Base-by-base conservation (phyloP, 2,888 invertebrate species). In the Clistopyga incitator region DNA sequence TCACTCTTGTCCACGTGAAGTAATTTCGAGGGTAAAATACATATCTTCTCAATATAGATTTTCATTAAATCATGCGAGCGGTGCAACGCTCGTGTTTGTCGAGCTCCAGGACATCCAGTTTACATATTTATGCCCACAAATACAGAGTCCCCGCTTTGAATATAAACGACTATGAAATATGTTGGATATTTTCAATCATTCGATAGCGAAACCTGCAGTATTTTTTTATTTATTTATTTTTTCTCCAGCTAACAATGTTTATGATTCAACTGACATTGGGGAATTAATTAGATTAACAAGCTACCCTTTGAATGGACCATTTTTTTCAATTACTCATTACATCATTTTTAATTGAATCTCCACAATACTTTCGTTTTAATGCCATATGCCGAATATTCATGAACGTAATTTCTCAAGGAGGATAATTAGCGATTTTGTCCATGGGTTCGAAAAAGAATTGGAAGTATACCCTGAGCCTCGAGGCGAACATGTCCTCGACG, bases 401-500 rank as follows among this genome's bases (percentile, higher is more conserved):
- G n/a, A n/a, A n/a, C n/a, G n/a, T n/a, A n/a, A n/a, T n/a, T n/a
- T n/a, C n/a, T n/a, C n/a, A n/a, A n/a, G n/a, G n/a, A n/a, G n/a
- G n/a, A n/a, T n/a, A n/a, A n/a, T n/a, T n/a, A n/a, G n/a, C n/a
- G n/a, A n/a, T 29, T 38, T 38, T 38, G 8, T 10, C 38, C 38
- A 38, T 38, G 10, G 45, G 8, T 3, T 15, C 2, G 18, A 1
- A 6, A 6, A 34, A 61, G 18, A 61, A 61, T 34, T 25, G 6
- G 10, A 34, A 47, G 18, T 15, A 4, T 93, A 97, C 97, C 94
- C 96, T 95, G 93, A 97, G 95, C 92, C 96, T 95, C 91, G 96
- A 96, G 70, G 96, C 96, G 92, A 97, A 97, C 95, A 97, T 96
- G 88, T 96, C 96, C 91, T 97, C 97, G 61, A 97, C 97, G 77